Conservation (phyloP, 2,888 invertebrate genomes). For the Lepidonotus clava region DNA sequence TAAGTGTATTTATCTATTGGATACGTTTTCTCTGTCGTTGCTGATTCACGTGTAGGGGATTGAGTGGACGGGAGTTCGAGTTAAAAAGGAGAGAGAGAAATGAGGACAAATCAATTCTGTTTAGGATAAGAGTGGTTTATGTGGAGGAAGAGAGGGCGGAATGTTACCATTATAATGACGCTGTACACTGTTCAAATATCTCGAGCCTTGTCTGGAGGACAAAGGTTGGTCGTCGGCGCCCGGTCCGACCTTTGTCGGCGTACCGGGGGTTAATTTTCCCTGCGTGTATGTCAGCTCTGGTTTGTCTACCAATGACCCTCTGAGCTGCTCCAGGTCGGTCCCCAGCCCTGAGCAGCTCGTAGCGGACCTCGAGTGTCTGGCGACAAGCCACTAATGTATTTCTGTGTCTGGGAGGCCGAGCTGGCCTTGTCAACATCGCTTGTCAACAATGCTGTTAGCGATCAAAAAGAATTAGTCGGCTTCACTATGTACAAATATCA, state of each 20-base stretch:
- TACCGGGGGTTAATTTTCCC: background rate
- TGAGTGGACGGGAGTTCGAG: no score
- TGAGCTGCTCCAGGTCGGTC: background rate
- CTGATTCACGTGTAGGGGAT: no score
- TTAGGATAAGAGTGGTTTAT: background rate
- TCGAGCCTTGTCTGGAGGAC: background rate
- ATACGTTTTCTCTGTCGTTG: no score
- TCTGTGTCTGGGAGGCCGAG: slow-evolving; percentile 12
- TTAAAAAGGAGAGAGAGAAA: no score
- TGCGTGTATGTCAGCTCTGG: background rate
- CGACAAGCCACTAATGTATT: slow-evolving; percentile 8
- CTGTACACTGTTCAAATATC: background rate
- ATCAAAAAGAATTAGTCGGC: slow-evolving; percentile 37
- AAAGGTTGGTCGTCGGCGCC: slow-evolving; percentile 3
- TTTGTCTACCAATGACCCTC: background rate
- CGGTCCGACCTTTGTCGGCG: background rate
- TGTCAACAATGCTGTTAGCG: slow-evolving; percentile 45
- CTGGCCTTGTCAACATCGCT: slow-evolving; percentile 48
- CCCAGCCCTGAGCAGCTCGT: background rate
- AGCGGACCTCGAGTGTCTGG: background rate
- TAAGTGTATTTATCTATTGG: no score
- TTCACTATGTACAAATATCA: slow-evolving; percentile 28
- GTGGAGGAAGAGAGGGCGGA: background rate
- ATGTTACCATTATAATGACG: background rate
- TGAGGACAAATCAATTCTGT: no score